Base-by-base conservation (phyloP, 2,888 invertebrate species). In the Tridacna crocea region DNA sequence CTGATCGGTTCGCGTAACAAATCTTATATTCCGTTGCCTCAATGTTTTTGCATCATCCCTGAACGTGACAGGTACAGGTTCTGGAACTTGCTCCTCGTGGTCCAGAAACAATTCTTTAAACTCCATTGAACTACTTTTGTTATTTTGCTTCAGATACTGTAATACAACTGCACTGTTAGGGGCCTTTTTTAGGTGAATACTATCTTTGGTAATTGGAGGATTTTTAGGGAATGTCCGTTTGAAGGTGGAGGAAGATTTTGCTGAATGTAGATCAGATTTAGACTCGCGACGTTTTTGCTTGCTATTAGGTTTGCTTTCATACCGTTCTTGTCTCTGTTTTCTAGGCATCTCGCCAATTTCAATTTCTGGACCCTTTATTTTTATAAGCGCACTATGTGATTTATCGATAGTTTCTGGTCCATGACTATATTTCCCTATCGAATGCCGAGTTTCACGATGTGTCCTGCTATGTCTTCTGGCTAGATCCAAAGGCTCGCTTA, bases 31-130 rank as follows among this genome's bases (percentile, higher is more conserved):
- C 26, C 51, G 48, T 15, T 24, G 70, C 10, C 51, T 24, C 12
- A 70, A 26, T 24, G 70, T 70, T 24, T 51, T 48, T 26, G 70
- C 70, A 51, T 70, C 70, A 51, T 70, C 26, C 24, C 70, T 76
- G 22, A 85, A 85, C 17, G 48, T 24, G 4, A 85, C 60, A 1
- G 79, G 79, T 22, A 77, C 36, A 15, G 84, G 84, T 15, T 79
- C 76, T 8, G 55, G 22, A 3, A n/a, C 11, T 13, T 36, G 27
- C 19, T 58, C 36, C 46, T 77, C 77, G 0, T 27, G 55, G 8
- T 80, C 80, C 8, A 15, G 48, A 51, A 48, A 76, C 0, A 13
- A 61, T n/a, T 79, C 61, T 6, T 73, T 76, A 24, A 80, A 80
- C 2, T 47, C 36, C 10, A 84, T 63, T 19, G 48, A 65, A 19